Evolutionary conservation across 2,888 invertebrate species (phyloP), one percentile per base, ranked within the genome.

Genomic region (Notocelia uddmanniana): DNA sequence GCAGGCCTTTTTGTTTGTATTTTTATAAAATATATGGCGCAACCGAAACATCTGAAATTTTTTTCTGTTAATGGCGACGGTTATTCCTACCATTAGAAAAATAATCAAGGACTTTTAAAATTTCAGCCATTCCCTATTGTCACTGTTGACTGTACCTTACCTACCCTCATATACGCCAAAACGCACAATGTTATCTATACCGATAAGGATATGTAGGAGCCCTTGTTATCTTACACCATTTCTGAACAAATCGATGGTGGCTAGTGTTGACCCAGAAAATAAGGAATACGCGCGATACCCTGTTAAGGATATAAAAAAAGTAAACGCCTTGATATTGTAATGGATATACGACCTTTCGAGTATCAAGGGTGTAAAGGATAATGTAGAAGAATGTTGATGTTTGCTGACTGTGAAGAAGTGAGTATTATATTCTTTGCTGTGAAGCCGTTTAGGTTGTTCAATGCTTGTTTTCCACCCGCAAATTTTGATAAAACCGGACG

Each of bases 231-330:
- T 63, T 19, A 52, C 50, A 50, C 50, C 63, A 63, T 63, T 63
- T 34, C 52, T 21, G 52, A 50, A 52, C 63, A 50, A 52, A 63
- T 52, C 63, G 63, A 52, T 63, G 50, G 34, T 9, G 37, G 37
- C 59, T 31, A 63, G 48, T 34, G 52, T 52, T 73, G 74, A 76
- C 73, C 76, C 68, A 73, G 62, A 74, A 73, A 76, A n/a, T n/a
- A n/a, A 75, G 72, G 69, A 74, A 75, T 50, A 62, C 48, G 50
- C 50, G 52, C 26, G 50, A 9, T 10, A 13, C 18, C 26, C 10
- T 18, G n/a, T 18, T 57, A 10, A 31, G 50, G 23, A 58, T 50
- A 23, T 3, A 59, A 21, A 59, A 15, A n/a, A 10, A 8, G 23
- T 59, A 59, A 45, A 23, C n/a, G 23, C 41, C 15, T 21, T 23